A percentile compares a stretch with the other conserved stretches of the same genome.
Conservation (phyloP, 2,888 invertebrate genomes). For the Microchrysa polita region DNA sequence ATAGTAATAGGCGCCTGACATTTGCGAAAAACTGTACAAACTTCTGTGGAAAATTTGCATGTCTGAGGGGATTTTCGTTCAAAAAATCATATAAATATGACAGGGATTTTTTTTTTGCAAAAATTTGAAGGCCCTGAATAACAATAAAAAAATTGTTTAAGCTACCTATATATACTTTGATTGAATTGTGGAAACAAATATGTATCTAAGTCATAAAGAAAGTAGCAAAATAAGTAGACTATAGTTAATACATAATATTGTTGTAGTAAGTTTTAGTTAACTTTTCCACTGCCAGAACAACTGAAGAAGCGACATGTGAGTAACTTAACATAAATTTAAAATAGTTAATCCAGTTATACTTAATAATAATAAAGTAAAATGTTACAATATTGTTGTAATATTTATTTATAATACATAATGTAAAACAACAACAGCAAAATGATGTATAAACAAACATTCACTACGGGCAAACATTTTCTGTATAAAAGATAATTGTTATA, state of each 20-base stretch:
- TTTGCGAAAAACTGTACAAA: too few relatives aligned
- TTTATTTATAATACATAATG: not conserved
- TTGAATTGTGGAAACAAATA: not conserved
- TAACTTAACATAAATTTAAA: slow-evolving; percentile 41
- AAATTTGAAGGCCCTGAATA: not conserved
- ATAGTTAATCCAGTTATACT: not conserved
- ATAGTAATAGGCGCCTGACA: not conserved
- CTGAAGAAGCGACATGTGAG: slow-evolving; percentile 36
- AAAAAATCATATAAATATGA: too few relatives aligned
- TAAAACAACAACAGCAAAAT: too few relatives aligned
- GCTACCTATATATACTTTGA: not conserved
- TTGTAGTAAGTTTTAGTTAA: slow-evolving; percentile 42
- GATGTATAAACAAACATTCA: too few relatives aligned
- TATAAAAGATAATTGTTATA: not conserved
- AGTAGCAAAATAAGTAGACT: not conserved
- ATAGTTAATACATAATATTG: not conserved
- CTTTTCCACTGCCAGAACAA: slow-evolving; percentile 48
- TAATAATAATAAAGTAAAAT: not conserved
- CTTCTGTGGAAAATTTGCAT: too few relatives aligned
- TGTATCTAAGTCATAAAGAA: not conserved
- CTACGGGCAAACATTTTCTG: not conserved
- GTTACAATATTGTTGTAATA: not conserved
- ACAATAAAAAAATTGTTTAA: not conserved
- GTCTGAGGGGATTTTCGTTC: too few relatives aligned
- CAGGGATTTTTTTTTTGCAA: too few relatives aligned